Percentiles rank a stretch among this genome's conserved stretches.
These are phyloP conservation scores for Hemithea aestivaria DNA, from an alignment of 2,888 invertebrate species.

Conservation along the genomic window DNA sequence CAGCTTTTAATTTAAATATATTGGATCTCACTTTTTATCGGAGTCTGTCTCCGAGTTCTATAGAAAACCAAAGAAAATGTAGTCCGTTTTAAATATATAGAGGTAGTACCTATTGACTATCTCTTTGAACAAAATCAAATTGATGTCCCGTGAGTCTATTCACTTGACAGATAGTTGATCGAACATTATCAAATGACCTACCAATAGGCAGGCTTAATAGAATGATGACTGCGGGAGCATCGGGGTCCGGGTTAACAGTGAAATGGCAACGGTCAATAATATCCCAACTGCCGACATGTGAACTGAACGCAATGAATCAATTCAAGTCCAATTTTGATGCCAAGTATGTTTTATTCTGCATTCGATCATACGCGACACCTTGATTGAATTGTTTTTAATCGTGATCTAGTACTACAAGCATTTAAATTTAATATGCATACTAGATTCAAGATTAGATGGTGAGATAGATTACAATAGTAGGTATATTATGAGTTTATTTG, in stretches of 20 bases:
- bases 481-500: too few species aligned
- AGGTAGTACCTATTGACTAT: too few species aligned
- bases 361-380: slow-evolving; percentile 22
- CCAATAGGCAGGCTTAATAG: slow-evolving; percentile 57
- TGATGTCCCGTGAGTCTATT: too few species aligned
- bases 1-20: too few species aligned
- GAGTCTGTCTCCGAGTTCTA: too few species aligned
- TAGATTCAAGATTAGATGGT: too few species aligned
- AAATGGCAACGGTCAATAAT: slow-evolving; percentile 64
- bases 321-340: slow-evolving; percentile 45
- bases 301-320: slow-evolving; percentile 65
- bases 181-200: slow-evolving; percentile 39
- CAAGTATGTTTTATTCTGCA: slow-evolving; percentile 35
- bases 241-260: slow-evolving; percentile 50
- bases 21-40: too few species aligned
- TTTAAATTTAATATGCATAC: slow-evolving; percentile 1
- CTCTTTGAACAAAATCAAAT: too few species aligned
- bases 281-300: slow-evolving; percentile 49
- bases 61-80: too few species aligned
- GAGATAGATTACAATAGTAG: too few species aligned
- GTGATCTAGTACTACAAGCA: not conserved
- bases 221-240: slow-evolving; percentile 47
- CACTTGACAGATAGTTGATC: too few species aligned
- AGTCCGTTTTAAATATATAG: too few species aligned
- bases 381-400: slow-evolving; percentile 12